These are phyloP conservation scores for Yponomeuta evonymella DNA, from an alignment of 2,888 invertebrate genomes.

Conservation along the genomic window DNA sequence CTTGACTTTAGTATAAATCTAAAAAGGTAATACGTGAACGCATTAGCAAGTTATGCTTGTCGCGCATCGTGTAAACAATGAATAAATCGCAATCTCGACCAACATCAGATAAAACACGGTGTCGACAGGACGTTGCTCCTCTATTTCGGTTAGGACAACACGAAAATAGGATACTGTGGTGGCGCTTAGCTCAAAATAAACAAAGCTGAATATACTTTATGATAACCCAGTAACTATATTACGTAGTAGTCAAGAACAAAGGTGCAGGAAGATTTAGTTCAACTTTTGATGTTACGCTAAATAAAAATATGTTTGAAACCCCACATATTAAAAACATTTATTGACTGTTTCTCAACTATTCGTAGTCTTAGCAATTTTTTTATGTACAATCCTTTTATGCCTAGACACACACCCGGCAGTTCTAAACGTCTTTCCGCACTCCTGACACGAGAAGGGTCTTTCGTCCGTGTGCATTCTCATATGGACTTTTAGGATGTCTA, in stretches of 20 bases:
- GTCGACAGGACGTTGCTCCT: slow-evolving; percentile 49
- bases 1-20: not conserved
- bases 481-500: slow-evolving; percentile 69
- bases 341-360: slow-evolving; percentile 1
- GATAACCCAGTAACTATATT: too few species aligned
- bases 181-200: not conserved
- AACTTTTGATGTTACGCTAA: slow-evolving; percentile 9
- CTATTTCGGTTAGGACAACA: slow-evolving; percentile 59
- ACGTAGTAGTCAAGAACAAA: not conserved
- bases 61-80: slow-evolving; percentile 4
- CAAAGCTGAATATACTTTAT: not conserved
- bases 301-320: slow-evolving; percentile 27
- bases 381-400: slow-evolving; percentile 64
- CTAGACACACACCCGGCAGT: slow-evolving; percentile 68
- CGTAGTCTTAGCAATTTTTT: slow-evolving; percentile 35
- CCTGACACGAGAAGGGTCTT: slow-evolving; percentile 58
- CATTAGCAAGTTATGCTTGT: not conserved
- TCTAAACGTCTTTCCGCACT: slow-evolving; percentile 67
- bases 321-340: slow-evolving; percentile 32
- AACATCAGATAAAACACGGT: slow-evolving; percentile 15
- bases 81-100: slow-evolving; percentile 7
- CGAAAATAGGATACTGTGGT: slow-evolving; percentile 13
- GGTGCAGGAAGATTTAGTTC: not conserved
- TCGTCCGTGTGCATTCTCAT: slow-evolving; percentile 67
- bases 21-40: not conserved